phyloP scores from a whole-genome alignment of 2,113 vertebrate genomes.

The Nycticryphes semicollaris region DNA sequence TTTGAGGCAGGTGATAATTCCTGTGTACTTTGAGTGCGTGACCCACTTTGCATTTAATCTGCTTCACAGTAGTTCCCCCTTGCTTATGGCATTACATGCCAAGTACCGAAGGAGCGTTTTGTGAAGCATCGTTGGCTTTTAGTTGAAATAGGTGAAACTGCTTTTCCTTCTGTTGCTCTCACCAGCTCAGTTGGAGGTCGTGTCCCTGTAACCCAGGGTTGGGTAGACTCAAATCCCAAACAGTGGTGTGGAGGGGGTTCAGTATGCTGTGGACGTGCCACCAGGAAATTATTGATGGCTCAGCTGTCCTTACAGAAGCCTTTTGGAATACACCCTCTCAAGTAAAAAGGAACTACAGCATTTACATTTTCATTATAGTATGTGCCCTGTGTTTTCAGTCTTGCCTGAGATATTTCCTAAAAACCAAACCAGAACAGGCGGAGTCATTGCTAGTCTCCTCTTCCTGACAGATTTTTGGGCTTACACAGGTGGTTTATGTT shows the following conservation, averaged over 20 bases:
- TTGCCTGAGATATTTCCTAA: background rate
- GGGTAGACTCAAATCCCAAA: accelerated
- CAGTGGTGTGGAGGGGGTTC: background rate
- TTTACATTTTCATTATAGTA: accelerated
- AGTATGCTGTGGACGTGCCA: accelerated
- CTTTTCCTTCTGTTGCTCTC: background rate
- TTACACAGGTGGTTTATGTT: background rate
- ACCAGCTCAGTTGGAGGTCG: accelerated
- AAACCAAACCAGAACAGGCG: background rate
- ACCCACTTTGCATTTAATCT: background rate
- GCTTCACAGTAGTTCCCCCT: background rate
- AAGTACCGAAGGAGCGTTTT: background rate
- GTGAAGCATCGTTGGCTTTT: background rate
- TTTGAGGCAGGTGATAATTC: background rate
- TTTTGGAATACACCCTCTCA: background rate
- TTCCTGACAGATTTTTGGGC: background rate
- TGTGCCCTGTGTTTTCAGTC: background rate
- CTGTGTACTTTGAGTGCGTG: background rate
- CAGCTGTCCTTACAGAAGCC: background rate
- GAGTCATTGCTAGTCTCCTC: background rate
- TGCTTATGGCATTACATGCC: accelerated
- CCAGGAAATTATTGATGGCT: background rate
- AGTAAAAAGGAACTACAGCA: background rate
- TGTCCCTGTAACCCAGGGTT: too few relatives aligned
- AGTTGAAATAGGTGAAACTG: background rate